These are phyloP conservation scores for Brachionus angularis DNA, from an alignment of 1,140 invertebrate genomes.

Conservation along the genomic window DNA sequence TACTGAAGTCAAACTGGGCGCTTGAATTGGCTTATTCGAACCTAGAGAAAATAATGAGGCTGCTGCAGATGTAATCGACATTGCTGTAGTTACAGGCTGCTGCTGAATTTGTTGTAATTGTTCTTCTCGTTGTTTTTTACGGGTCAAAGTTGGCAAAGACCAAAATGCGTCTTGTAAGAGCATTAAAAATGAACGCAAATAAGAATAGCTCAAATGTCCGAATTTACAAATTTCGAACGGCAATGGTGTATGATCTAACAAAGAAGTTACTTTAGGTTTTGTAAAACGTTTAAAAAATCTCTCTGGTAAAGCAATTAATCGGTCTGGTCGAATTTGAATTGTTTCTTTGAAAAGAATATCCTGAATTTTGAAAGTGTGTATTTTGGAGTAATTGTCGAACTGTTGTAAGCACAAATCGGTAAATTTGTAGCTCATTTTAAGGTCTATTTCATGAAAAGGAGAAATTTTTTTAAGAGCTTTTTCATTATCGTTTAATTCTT, in stretches of 20 bases:
- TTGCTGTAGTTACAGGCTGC: neutral
- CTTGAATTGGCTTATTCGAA: conserved; percentile 59
- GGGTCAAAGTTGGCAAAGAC: conserved; percentile 73
- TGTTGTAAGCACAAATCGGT: conserved; percentile 79
- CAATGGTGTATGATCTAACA: conserved; percentile 49
- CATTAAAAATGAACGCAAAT: conserved; percentile 82
- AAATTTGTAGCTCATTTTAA: conserved; percentile 81
- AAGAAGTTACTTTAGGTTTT: conserved; percentile 46
- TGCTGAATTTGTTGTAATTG: conserved; percentile 33
- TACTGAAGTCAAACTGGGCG: conserved; percentile 53
- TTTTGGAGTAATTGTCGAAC: conserved; percentile 96
- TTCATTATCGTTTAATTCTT: neutral
- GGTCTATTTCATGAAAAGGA: conserved; percentile 66
- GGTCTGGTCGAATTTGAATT: conserved; percentile 88
- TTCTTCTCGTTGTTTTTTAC: conserved; percentile 52
- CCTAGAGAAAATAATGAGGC: conserved; percentile 61
- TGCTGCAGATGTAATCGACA: conserved; percentile 72
- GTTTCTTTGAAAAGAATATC: conserved; percentile 97
- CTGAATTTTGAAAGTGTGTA: conserved; percentile 95
- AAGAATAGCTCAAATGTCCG: conserved; percentile 79
- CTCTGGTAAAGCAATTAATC: conserved; percentile 66
- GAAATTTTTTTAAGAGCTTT: neutral
- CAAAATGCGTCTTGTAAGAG: conserved; percentile 52
- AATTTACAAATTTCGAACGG: conserved; percentile 93
- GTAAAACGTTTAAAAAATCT: conserved; percentile 45